Conservation (phyloP, 2,888 invertebrate species). For the Pardosa pseudoannulata region DNA sequence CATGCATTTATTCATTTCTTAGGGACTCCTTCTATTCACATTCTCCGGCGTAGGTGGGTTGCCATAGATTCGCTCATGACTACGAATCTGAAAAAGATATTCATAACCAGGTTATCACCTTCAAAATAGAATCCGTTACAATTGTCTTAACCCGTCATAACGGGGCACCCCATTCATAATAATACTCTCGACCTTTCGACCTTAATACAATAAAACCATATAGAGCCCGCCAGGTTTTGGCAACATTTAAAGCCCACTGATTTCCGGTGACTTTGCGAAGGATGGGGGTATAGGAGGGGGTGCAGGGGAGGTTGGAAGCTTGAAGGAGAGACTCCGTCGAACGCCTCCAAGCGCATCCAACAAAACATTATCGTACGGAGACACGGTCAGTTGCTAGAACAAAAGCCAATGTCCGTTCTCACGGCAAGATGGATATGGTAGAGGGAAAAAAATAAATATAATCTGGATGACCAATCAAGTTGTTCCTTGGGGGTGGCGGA, state of each 20-base stretch:
- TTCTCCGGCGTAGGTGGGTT: neutral
- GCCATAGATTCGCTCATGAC: neutral
- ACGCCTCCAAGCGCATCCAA: neutral
- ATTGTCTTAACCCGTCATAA: neutral
- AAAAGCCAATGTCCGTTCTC: constrained; percentile 60
- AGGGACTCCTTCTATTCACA: too few relatives aligned
- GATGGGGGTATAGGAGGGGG: constrained; percentile 13
- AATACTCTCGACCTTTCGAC: neutral
- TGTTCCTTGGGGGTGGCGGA: constrained; percentile 25
- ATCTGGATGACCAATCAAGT: constrained; percentile 54
- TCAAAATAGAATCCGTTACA: constrained; percentile 16
- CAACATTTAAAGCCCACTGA: constrained; percentile 16
- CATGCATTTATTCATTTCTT: too few relatives aligned
- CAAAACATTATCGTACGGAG: constrained; percentile 41
- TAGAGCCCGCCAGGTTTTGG: constrained; percentile 3
- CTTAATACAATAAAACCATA: constrained; percentile 1
- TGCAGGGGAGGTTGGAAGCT: neutral
- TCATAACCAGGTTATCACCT: neutral
- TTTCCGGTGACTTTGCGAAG: constrained; percentile 46
- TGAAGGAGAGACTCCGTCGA: too few relatives aligned
- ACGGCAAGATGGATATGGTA: constrained; percentile 29
- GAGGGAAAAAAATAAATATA: neutral
- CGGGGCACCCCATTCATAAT: neutral
- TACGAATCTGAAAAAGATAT: neutral
- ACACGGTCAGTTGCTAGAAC: constrained; percentile 68